Base-by-base conservation (phyloP, 2,888 invertebrate genomes). In the Pogonocherus hispidulus region DNA sequence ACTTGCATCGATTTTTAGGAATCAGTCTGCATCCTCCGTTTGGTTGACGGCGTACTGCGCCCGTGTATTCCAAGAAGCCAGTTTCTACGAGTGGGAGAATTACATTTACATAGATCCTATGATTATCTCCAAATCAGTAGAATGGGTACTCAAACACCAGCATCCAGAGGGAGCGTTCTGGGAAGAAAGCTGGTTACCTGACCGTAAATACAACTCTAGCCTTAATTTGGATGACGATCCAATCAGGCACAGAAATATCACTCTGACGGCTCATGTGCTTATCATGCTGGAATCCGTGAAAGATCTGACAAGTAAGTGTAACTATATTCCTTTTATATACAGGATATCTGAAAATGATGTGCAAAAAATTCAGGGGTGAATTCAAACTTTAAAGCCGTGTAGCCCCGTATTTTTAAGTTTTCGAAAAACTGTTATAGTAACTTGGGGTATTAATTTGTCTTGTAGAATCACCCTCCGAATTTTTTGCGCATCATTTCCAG, bases 81-180 rank as follows among this genome's bases (percentile, higher is more conserved):
- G 94, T 37, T 97, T 97, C 85, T 96, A 97, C 80, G 98, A 98
- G 84, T 98, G 98, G 98, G 97, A 98, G 87, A 96, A 97, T 84
- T 96, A 92, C 81, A 91, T 98, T 63, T 98, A 95, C 86, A 96
- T 98, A 74, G 97, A 98, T 84, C 94, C 96, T 0, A 88, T 90
- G 47, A 93, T 96, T 74, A 94, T 98, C 78, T 91, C 94, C 3
- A 92, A 92, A 82, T 91, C 97, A 0, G 93, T 96, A 1, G 88
- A 91, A 0, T 98, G 96, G 96, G 87, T 98, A 1, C 85, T 98
- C 64, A 88, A 91, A 57, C 94, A 95, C 85, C 98, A 98, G 85
- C 91, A 91, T 0, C 89, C 88, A 0, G 92, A 94, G 19, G 98
- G 98, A 0, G 91, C 95, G 0, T 98, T 98, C 87, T 94, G 93